Conservation (phyloP, 2,113 vertebrate species). For the Lepus americanus region DNA sequence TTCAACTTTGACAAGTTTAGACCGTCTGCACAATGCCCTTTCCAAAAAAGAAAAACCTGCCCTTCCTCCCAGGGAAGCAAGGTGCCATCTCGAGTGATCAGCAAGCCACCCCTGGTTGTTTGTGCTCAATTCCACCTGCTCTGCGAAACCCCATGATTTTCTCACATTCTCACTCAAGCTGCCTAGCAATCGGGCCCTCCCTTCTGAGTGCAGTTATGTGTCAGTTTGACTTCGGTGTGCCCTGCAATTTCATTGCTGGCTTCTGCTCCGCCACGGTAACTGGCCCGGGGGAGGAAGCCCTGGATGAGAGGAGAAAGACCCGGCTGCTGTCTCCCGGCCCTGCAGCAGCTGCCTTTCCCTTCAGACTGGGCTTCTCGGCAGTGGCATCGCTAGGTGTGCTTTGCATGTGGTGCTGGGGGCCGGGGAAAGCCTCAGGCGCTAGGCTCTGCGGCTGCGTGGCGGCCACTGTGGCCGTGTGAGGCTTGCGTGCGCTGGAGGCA, state of each 20-base stretch:
- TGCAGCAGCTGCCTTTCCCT: neutral
- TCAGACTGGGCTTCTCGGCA: neutral
- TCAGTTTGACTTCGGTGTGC: constrained; percentile 47
- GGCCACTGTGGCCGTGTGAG: neutral
- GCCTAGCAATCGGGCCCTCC: neutral
- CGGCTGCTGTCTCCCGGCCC: neutral
- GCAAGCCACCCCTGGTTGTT: neutral
- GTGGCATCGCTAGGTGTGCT: neutral
- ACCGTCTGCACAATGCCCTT: neutral
- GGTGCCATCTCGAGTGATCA: constrained; percentile 51
- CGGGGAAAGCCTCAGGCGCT: neutral
- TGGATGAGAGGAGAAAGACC: neutral
- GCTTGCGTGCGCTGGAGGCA: constrained; percentile 78
- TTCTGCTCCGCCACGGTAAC: neutral
- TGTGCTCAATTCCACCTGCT: constrained; percentile 52
- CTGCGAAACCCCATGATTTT: constrained; percentile 57
- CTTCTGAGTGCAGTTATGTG: neutral
- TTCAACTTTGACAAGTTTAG: constrained; percentile 10
- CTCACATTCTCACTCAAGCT: constrained; percentile 63
- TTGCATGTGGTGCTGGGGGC: neutral
- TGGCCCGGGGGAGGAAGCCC: constrained; percentile 37
- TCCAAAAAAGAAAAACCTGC: neutral
- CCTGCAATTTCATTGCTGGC: constrained; percentile 11
- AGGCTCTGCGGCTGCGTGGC: neutral
- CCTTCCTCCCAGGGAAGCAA: constrained; percentile 47